Conservation (phyloP, 2,797 vertebrate genomes). For the Echiichthys vipera region DNA sequence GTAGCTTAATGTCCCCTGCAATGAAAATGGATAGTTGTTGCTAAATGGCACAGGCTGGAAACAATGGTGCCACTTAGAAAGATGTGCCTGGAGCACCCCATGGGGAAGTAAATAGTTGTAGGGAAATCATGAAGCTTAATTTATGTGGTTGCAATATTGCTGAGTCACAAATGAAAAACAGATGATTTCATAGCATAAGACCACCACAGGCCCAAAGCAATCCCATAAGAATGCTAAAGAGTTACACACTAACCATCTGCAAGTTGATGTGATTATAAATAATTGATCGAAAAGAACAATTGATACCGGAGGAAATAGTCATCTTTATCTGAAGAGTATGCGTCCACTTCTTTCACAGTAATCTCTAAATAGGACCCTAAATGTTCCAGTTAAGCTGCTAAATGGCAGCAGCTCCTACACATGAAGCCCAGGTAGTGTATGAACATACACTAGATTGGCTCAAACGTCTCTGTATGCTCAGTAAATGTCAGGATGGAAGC, state of each 20-base stretch:
- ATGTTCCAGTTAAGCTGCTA: not conserved
- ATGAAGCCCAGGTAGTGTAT: not conserved
- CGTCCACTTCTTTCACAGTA: not conserved
- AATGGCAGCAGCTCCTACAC: not conserved
- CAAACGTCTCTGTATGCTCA: not conserved
- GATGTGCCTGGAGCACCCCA: constrained; percentile 26
- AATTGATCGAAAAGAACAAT: constrained; percentile 10
- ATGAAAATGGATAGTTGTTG: constrained; percentile 33
- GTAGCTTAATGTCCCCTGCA: constrained; percentile 45
- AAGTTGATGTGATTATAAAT: constrained; percentile 36
- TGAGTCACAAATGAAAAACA: constrained; percentile 77
- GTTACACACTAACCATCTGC: constrained; percentile 18
- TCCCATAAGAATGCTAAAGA: constrained; percentile 42
- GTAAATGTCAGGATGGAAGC: not conserved
- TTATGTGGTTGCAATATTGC: constrained; percentile 73
- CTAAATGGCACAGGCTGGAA: constrained; percentile 59
- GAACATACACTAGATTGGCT: not conserved
- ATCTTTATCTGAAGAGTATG: not conserved
- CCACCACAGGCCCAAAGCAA: constrained; percentile 31
- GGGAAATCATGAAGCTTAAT: constrained; percentile 65
- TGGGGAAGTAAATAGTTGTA: constrained; percentile 59
- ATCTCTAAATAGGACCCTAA: not conserved
- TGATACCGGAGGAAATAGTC: constrained; percentile 3
- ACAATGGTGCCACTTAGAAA: constrained; percentile 64
- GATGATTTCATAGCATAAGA: constrained; percentile 65